phyloP scores from a whole-genome alignment of 2,888 invertebrate species.

The Agrotis exclamationis region DNA sequence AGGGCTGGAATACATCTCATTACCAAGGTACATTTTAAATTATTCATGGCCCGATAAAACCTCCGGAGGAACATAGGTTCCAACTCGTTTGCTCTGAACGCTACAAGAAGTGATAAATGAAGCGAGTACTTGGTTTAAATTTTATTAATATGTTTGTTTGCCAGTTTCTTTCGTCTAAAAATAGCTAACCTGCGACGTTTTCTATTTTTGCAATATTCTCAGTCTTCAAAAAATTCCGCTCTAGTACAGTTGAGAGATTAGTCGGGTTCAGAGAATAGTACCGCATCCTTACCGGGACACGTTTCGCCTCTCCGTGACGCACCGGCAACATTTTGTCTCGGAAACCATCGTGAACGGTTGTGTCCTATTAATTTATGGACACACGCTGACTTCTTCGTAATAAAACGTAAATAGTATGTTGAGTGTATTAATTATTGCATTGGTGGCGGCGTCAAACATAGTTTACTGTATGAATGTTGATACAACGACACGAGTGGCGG shows the following conservation, averaged over 20 bases:
- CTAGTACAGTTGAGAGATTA: slow-evolving; percentile 39
- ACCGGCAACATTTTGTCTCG: slow-evolving; percentile 78
- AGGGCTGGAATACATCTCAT: neutral
- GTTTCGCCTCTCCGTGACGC: slow-evolving; percentile 58
- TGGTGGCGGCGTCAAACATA: slow-evolving; percentile 75
- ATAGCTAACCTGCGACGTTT: slow-evolving; percentile 42
- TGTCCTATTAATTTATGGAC: slow-evolving; percentile 68
- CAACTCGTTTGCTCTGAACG: slow-evolving; percentile 14
- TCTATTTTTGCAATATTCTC: slow-evolving; percentile 55
- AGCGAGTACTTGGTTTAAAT: slow-evolving; percentile 26
- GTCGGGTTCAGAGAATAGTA: slow-evolving; percentile 56
- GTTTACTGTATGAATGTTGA: slow-evolving; percentile 75
- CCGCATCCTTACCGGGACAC: slow-evolving; percentile 69
- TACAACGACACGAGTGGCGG: slow-evolving; percentile 62
- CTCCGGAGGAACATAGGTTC: slow-evolving; percentile 16
- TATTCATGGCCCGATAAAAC: slow-evolving; percentile 15
- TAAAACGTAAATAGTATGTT: slow-evolving; percentile 70
- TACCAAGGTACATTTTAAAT: slow-evolving; percentile 8
- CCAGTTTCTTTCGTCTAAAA: slow-evolving; percentile 46
- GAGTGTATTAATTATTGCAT: slow-evolving; percentile 72
- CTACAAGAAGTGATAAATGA: slow-evolving; percentile 47
- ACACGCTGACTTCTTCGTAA: slow-evolving; percentile 63
- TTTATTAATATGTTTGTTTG: slow-evolving; percentile 37
- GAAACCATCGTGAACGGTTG: slow-evolving; percentile 80
- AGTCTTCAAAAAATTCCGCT: slow-evolving; percentile 36